Percentiles rank a stretch among this genome's conserved stretches.
phyloP scores from a whole-genome alignment of 2,888 invertebrate species.

The Stratiomys singularior region DNA sequence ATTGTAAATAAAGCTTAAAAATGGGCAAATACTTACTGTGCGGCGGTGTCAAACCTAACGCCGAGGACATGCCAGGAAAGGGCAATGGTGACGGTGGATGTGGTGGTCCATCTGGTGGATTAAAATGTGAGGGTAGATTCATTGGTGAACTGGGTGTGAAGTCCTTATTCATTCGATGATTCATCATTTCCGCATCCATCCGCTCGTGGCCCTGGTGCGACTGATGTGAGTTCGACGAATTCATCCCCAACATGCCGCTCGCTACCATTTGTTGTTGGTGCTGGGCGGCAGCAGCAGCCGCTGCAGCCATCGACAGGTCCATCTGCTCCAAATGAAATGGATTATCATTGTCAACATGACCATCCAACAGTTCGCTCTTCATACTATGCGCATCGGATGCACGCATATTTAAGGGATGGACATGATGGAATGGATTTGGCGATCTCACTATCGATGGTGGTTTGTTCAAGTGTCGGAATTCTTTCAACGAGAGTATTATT shows the following conservation, averaged over 20 bases:
- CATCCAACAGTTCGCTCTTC: conserved; percentile 60
- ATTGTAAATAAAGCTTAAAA: neutral
- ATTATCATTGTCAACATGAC: conserved; percentile 57
- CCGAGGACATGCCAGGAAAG: conserved; percentile 80
- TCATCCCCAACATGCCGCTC: conserved; percentile 60
- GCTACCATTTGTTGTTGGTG: conserved; percentile 56
- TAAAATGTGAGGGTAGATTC: conserved; percentile 64
- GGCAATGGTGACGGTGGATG: conserved; percentile 72
- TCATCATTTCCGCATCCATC: conserved; percentile 63
- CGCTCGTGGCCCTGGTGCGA: conserved; percentile 56
- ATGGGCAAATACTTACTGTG: conserved; percentile 69
- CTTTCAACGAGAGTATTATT: conserved; percentile 64
- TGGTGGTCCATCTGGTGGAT: conserved; percentile 66
- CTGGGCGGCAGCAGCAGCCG: conserved; percentile 64
- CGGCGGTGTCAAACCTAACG: conserved; percentile 82
- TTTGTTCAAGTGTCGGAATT: conserved; percentile 64
- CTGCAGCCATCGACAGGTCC: conserved; percentile 64
- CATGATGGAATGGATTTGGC: conserved; percentile 51
- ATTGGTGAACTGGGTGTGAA: conserved; percentile 64
- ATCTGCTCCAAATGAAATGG: conserved; percentile 65
- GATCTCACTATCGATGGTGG: conserved; percentile 55
- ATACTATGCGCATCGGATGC: conserved; percentile 55
- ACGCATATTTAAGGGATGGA: conserved; percentile 43
- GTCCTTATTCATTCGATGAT: conserved; percentile 63
- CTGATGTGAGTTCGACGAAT: conserved; percentile 44